A percentile compares a stretch with the other conserved stretches of the same genome.
Evolutionary conservation across 1,140 invertebrate genomes (phyloP).

Genomic region (Wiebesia pumilae): DNA sequence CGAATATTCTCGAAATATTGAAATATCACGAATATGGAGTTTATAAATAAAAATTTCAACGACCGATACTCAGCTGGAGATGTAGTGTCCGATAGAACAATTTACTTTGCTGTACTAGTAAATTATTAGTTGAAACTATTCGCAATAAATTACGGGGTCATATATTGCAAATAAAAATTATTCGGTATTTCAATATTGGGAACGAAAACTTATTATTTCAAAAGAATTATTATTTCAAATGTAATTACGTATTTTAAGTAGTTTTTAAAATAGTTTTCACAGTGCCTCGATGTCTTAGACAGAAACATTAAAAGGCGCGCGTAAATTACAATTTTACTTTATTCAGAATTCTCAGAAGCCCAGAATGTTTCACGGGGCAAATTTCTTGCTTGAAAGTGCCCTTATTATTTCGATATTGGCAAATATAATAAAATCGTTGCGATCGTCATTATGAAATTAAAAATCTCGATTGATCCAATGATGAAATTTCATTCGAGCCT

Average conservation of each 20-base stretch:
- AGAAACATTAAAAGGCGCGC: background rate
- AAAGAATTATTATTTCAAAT: too few relatives aligned
- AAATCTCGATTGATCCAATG: background rate
- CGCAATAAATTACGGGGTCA: too few relatives aligned
- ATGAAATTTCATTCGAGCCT: background rate
- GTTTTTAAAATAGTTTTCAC: background rate
- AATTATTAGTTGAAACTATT: too few relatives aligned
- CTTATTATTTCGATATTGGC: background rate
- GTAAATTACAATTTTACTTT: background rate
- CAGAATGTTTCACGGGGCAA: background rate
- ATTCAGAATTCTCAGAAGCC: background rate
- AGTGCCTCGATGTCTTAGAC: background rate
- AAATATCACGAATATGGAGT: too few relatives aligned
- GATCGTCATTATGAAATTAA: too few relatives aligned
- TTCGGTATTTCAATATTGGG: background rate
- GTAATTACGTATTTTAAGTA: background rate
- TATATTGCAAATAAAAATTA: background rate
- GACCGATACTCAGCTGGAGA: too few relatives aligned
- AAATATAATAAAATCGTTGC: background rate
- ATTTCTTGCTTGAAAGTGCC: background rate
- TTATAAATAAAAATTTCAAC: too few relatives aligned
- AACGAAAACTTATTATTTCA: background rate
- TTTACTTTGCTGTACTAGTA: too few relatives aligned
- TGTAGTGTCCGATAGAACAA: background rate
- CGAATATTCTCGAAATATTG: too few relatives aligned